Conservation (phyloP, 2,888 invertebrate genomes). For the Ecliptopera silaceata region DNA sequence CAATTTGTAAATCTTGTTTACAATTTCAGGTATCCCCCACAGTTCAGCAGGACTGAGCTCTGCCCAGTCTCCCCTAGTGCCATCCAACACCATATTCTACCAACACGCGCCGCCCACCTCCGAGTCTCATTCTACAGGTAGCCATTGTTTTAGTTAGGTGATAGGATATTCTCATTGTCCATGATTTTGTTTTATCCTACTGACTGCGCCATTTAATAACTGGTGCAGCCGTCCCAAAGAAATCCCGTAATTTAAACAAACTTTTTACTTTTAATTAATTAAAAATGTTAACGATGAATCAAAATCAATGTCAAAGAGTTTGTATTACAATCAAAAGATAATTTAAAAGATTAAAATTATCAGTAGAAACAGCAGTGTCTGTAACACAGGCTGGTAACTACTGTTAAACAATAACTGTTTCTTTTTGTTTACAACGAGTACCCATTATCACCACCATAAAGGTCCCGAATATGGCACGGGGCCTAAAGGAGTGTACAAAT, state of each 20-base stretch:
- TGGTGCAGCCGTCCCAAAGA: too few species aligned
- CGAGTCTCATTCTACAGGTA: conserved; percentile 72
- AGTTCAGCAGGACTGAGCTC: conserved; percentile 70
- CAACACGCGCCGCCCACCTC: conserved; percentile 72
- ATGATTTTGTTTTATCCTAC: background rate
- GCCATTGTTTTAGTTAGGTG: conserved; percentile 6
- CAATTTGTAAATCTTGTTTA: background rate
- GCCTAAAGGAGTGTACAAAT: conserved; percentile 24
- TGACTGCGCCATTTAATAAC: too few species aligned
- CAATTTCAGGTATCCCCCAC: conserved; percentile 70
- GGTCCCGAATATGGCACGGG: conserved; percentile 30
- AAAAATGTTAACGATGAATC: too few species aligned
- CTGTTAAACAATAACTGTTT: too few species aligned
- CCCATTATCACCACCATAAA: conserved; percentile 28
- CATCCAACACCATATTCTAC: conserved; percentile 79
- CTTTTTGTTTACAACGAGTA: conserved; percentile 19
- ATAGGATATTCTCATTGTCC: background rate
- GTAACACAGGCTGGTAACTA: too few species aligned
- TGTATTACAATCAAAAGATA: too few species aligned
- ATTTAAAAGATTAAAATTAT: too few species aligned
- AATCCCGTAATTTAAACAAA: too few species aligned
- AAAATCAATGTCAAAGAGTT: too few species aligned
- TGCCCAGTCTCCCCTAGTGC: conserved; percentile 71
- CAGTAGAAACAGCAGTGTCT: too few species aligned
- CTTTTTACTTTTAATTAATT: too few species aligned